A percentile compares a stretch with the other conserved stretches of the same genome.
Conservation (phyloP, 2,888 invertebrate species). For the Herminia tarsipennalis region DNA sequence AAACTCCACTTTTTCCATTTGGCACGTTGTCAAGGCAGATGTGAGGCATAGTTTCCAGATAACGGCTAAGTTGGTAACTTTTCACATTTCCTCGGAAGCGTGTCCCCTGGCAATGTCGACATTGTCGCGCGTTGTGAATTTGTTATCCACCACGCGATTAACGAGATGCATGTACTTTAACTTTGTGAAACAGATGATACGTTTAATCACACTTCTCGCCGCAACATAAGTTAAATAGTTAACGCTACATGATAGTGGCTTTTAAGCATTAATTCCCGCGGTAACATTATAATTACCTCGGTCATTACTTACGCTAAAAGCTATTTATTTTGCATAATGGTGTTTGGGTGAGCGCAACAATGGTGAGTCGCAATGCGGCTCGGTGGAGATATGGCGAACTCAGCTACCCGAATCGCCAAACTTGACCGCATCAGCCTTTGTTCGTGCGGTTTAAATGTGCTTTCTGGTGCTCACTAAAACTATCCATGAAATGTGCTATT, state of each 20-base stretch:
- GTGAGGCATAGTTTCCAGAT: constrained; percentile 71
- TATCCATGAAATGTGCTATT: too few relatives aligned
- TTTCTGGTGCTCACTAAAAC: too few relatives aligned
- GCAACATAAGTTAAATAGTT: constrained; percentile 33
- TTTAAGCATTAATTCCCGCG: constrained; percentile 51
- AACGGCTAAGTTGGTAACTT: constrained; percentile 78
- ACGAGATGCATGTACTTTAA: constrained; percentile 51
- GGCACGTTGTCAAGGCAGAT: constrained; percentile 76
- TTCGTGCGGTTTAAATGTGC: constrained; percentile 41
- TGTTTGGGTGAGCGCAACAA: constrained; percentile 67
- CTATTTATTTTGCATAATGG: constrained; percentile 77
- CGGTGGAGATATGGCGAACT: constrained; percentile 54
- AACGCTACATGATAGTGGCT: constrained; percentile 39
- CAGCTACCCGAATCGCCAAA: constrained; percentile 67
- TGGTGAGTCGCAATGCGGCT: constrained; percentile 63
- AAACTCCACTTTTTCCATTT: constrained; percentile 69
- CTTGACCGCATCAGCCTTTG: constrained; percentile 68
- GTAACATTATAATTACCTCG: constrained; percentile 63
- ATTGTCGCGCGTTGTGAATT: constrained; percentile 68
- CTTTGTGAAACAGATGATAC: constrained; percentile 33
- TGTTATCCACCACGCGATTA: constrained; percentile 63
- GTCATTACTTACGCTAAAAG: constrained; percentile 67
- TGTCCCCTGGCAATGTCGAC: constrained; percentile 55
- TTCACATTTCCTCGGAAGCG: constrained; percentile 73
- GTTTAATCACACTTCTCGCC: constrained; percentile 30